Percentiles rank a stretch among this genome's conserved stretches.
phyloP scores from a whole-genome alignment of 2,888 invertebrate genomes.

The Therioaphis trifolii region DNA sequence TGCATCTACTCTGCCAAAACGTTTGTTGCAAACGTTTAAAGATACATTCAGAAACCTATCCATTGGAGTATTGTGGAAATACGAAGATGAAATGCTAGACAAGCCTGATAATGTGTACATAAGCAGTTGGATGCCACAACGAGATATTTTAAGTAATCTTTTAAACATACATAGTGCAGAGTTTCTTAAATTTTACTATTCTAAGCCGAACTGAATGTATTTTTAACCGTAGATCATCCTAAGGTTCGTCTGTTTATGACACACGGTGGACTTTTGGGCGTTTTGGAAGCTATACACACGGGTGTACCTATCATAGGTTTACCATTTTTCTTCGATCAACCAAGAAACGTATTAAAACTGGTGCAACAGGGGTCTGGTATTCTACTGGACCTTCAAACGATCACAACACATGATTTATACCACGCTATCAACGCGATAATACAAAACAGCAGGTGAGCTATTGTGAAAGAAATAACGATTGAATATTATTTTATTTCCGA shows the following conservation, averaged over 20 bases:
- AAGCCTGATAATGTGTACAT: conserved; percentile 76
- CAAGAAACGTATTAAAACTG: conserved; percentile 61
- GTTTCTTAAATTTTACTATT: too few relatives aligned
- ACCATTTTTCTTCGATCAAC: conserved; percentile 65
- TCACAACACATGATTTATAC: conserved; percentile 36
- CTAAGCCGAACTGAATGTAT: too few relatives aligned
- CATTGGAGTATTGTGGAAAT: conserved; percentile 82
- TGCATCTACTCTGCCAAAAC: conserved; percentile 74
- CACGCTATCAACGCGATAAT: conserved; percentile 53
- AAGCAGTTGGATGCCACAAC: conserved; percentile 80
- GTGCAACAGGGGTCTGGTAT: conserved; percentile 60
- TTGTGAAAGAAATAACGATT: not conserved
- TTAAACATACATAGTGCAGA: too few relatives aligned
- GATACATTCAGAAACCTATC: conserved; percentile 75
- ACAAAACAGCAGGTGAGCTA: conserved; percentile 49
- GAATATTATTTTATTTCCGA: too few relatives aligned
- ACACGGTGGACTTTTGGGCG: conserved; percentile 65
- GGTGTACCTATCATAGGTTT: conserved; percentile 64
- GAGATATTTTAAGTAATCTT: conserved; percentile 82
- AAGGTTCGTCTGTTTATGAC: conserved; percentile 64
- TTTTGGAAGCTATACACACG: conserved; percentile 63
- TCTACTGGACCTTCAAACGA: conserved; percentile 34
- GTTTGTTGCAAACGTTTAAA: conserved; percentile 74
- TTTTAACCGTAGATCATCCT: conserved; percentile 65
- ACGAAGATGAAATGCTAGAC: conserved; percentile 75